phyloP scores from a whole-genome alignment of 2,113 vertebrate species.

The Laterallus jamaicensis region DNA sequence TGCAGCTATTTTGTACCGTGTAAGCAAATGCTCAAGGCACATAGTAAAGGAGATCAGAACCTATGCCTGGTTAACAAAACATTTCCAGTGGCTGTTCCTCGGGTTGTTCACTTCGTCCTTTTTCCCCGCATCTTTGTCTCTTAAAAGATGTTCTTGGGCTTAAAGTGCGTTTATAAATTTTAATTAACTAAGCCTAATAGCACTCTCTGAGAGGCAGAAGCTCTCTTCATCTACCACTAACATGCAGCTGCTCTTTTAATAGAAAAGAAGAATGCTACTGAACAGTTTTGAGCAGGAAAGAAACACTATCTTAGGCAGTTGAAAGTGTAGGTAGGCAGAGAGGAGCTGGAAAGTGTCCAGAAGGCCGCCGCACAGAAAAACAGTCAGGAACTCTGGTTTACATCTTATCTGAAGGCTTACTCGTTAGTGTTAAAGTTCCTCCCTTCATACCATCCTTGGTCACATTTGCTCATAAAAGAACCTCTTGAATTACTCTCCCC shows the following conservation, averaged over 20 bases:
- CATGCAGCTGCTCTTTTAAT: not conserved
- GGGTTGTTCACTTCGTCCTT: not conserved
- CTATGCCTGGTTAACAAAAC: not conserved
- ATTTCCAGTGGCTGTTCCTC: not conserved
- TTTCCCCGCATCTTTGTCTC: not conserved
- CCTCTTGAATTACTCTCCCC: not conserved
- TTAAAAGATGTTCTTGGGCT: not conserved
- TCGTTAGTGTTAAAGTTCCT: not conserved
- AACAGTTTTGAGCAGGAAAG: not conserved
- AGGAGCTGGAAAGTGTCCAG: conserved; percentile 32
- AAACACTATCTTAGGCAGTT: not conserved
- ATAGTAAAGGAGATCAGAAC: not conserved
- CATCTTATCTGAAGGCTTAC: conserved; percentile 26
- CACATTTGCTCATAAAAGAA: not conserved
- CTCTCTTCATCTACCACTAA: not conserved
- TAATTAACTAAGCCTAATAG: not conserved
- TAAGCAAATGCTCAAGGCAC: not conserved
- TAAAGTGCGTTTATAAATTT: not conserved
- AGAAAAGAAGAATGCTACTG: not conserved
- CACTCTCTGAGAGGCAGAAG: not conserved
- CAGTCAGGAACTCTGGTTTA: conserved; percentile 22
- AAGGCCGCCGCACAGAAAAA: conserved; percentile 1
- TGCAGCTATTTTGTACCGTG: not conserved
- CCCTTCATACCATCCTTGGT: conserved; percentile 21
- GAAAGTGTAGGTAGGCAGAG: not conserved